A percentile compares a stretch with the other conserved stretches of the same genome.
Evolutionary conservation across 2,888 invertebrate genomes (phyloP).

Genomic region (Conops quadrifasciatus): DNA sequence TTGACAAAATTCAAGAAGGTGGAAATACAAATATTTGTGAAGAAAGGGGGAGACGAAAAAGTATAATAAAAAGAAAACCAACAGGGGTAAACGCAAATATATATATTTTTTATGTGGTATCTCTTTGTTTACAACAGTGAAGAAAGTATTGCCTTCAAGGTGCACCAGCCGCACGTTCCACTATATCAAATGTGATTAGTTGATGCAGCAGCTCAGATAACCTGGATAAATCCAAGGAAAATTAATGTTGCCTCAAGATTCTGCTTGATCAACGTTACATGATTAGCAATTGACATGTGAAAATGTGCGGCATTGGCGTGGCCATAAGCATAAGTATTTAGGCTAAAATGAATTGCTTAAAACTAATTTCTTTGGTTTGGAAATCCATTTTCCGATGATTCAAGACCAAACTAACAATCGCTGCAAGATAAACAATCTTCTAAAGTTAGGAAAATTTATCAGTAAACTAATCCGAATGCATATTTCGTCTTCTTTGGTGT

Average conservation of each 20-base stretch:
- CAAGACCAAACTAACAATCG: too few relatives aligned
- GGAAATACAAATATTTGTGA: slow-evolving; percentile 31
- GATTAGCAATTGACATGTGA: slow-evolving; percentile 44
- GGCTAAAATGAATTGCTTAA: not conserved
- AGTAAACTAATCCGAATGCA: too few relatives aligned
- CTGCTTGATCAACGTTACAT: slow-evolving; percentile 40
- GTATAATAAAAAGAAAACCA: slow-evolving; percentile 12
- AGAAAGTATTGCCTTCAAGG: slow-evolving; percentile 13
- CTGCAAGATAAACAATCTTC: too few relatives aligned
- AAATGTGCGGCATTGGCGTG: slow-evolving; percentile 49
- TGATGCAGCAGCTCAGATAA: not conserved
- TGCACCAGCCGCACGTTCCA: slow-evolving; percentile 1
- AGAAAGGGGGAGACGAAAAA: slow-evolving; percentile 24
- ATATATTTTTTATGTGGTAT: slow-evolving; percentile 10
- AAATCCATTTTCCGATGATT: too few relatives aligned
- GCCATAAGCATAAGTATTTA: slow-evolving; percentile 55
- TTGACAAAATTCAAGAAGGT: slow-evolving; percentile 12
- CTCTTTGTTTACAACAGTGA: slow-evolving; percentile 25
- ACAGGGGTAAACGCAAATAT: slow-evolving; percentile 24
- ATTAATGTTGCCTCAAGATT: slow-evolving; percentile 29
- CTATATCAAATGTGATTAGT: slow-evolving; percentile 2
- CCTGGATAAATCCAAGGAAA: not conserved
- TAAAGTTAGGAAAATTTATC: too few relatives aligned
- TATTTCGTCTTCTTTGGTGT: too few relatives aligned
- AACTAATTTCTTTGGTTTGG: not conserved